Evolutionary conservation across 2,888 invertebrate genomes (phyloP), one percentile per base, ranked within the genome.

Genomic region (Apotomis capreana): DNA sequence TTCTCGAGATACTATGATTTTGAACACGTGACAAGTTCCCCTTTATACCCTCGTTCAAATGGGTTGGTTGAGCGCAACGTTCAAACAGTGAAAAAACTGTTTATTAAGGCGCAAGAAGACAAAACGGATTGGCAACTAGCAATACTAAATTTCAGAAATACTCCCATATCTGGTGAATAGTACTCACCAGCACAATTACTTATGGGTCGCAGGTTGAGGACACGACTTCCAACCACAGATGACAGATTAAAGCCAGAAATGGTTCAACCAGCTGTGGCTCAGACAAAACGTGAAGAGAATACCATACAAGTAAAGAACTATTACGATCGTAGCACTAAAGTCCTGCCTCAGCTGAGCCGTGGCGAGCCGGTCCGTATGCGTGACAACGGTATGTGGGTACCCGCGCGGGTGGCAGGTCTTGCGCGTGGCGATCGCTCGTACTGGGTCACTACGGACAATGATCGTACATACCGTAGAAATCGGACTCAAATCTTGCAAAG

Each of bases 11-110:
- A 57, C 12, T 46, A 26, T 10, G 6, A 55, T 6, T 37, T 57
- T 1, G 40, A 44, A 44, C 62, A 62, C 9, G 59, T 60, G 0
- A 60, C 59, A 0, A 60, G 59, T 60, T 51, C 69, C 9, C 74
- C 74, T n/a, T 46, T 63, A 5, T 74, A 72, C 70, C 74, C 69
- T 5, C 68, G 72, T 5, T 74, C 74, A 8, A 74, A 74, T 46
- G 74, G 74, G 4, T 52, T 74, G 46, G 71, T 69, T 0, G 74
- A 74, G 62, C 61, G 74, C 4, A 70, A 74, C 36, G 70, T 74
- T 10, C 70, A 65, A 26, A 70, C 68, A 36, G 68, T 74, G 4
- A 69, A 73, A 57, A n/a, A n/a, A 5, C 15, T 69, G 12, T 51
- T 73, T 9, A 26, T 36, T 6, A 73, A 73, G 12, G 73, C 73